Evolutionary conservation across 2,113 vertebrate species (phyloP).

Genomic region (Gopherus flavomarginatus): DNA sequence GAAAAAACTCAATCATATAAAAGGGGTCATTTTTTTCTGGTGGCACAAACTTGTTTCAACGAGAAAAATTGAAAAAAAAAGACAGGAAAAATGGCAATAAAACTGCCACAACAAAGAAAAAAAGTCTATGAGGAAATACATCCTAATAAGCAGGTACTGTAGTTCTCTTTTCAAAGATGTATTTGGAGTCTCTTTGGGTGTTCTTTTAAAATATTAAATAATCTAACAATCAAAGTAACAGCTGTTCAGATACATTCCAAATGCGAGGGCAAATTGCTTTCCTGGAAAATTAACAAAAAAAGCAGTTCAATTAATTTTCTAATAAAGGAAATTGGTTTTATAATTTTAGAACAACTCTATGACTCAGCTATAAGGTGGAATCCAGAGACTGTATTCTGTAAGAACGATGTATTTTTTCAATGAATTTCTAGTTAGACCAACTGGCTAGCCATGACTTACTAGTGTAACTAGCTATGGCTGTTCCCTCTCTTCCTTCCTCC

Average conservation of each 20-base stretch:
- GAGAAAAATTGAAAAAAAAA: background rate
- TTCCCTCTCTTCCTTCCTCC: background rate
- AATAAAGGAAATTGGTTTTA: background rate
- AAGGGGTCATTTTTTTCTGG: background rate
- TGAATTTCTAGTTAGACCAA: background rate
- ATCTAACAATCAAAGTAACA: background rate
- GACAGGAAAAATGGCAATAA: background rate
- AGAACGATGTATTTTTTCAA: background rate
- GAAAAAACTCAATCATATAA: background rate
- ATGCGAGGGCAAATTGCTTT: background rate
- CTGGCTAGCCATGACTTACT: background rate
- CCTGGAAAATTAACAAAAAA: background rate
- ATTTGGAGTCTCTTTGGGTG: background rate
- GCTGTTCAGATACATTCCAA: background rate
- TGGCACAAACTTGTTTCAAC: background rate
- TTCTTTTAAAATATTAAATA: background rate
- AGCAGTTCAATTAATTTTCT: background rate
- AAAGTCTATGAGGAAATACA: background rate
- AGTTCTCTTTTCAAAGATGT: background rate
- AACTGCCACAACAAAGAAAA: background rate
- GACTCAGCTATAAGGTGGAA: fast-evolving
- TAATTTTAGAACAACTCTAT: background rate
- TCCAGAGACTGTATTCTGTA: background rate
- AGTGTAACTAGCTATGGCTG: background rate
- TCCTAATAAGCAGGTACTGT: background rate